Base-by-base conservation (phyloP, 2,113 vertebrate species). In the Ellobius talpinus region DNA sequence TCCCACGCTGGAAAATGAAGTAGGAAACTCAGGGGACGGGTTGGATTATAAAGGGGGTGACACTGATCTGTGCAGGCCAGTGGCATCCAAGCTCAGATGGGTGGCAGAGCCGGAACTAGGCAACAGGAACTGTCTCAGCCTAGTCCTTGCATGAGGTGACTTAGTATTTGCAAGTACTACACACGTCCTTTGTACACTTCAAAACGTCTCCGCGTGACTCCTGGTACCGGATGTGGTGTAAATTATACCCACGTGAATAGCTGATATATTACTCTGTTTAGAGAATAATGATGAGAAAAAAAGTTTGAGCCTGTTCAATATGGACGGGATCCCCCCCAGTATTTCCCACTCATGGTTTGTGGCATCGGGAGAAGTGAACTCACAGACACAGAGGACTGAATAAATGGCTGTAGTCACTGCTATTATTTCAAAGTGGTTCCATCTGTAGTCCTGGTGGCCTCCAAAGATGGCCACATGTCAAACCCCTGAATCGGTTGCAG, bases 401-500 rank as follows among this genome's bases (percentile, higher is more conserved):
- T 1, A 3, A 23, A 11, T 4, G 61, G 42, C 8, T 72, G 4
- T 23, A 33, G 50, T 45, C 55, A 31, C 19, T 14, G 0, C 3
- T 19, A 0, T 29, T 39, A 16, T 78, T 70, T 92, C 13, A 52
- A 55, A 39, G 73, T n/a, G 70, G 90, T 87, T 84, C n/a, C 33
- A 66, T 58, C 79, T 36, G 2, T 42, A 33, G 5, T 29, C 52
- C 33, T 29, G 17, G 52, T 0, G 55, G 2, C 10, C 72, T 19
- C 31, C 52, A 8, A 7, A 58, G 24, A 77, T 1, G 33, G 39
- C 82, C 24, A 17, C 0, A 4, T 85, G 12, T 21, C 58, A 26
- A 63, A 14, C 10, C 31, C 55, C 21, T 66, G 70, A 39, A 36
- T 52, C 45, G 68, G 45, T 21, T 24, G 7, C 3, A 42, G 24